These are phyloP conservation scores for Plebejus argus DNA, from an alignment of 2,888 invertebrate species.

Conservation along the genomic window DNA sequence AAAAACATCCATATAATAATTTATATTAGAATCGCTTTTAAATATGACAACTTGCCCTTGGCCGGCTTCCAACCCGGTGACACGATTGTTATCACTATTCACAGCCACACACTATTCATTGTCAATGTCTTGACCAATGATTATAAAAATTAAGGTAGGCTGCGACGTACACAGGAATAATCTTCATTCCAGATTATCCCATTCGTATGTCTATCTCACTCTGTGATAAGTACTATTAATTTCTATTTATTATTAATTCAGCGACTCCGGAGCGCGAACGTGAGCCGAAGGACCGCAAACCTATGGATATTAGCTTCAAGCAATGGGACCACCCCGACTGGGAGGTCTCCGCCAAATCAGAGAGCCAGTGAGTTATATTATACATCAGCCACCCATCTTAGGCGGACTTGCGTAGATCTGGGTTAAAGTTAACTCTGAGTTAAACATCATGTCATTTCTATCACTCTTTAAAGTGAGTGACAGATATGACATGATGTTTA, in stretches of 20 bases:
- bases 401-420: no score
- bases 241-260: constrained; percentile 43
- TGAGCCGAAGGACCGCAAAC: constrained; percentile 22
- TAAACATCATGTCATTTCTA: no score
- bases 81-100: background rate
- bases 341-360: constrained; percentile 90
- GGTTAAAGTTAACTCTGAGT: no score
- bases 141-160: background rate
- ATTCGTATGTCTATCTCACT: no score
- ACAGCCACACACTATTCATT: background rate
- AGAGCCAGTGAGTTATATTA: constrained; percentile 91
- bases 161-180: background rate
- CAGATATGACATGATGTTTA: no score
- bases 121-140: background rate
- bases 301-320: constrained; percentile 84
- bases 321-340: constrained; percentile 91
- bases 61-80: constrained; percentile 6
- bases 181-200: no score
- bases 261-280: constrained; percentile 82
- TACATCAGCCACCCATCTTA: no score
- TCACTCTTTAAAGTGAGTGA: no score
- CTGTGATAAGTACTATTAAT: no score
- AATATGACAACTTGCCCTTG: background rate
- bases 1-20: background rate
- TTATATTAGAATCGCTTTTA: background rate